Evolutionary conservation across 2,888 invertebrate genomes (phyloP).

Genomic region (Itoplectis maculator): DNA sequence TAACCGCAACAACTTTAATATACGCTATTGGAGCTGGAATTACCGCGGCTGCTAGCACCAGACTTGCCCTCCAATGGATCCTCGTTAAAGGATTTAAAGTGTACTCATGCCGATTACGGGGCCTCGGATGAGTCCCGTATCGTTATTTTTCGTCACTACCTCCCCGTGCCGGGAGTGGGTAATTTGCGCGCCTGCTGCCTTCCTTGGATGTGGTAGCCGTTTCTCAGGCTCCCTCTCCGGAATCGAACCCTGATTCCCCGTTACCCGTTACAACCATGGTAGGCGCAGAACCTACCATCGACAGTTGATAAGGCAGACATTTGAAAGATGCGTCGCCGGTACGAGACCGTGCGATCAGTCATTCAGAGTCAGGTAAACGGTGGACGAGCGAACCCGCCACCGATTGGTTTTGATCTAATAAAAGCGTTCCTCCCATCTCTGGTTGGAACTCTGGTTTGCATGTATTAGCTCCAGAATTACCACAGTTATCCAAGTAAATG

Average conservation of each 20-base stretch:
- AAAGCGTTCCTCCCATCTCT: slow-evolving; percentile 81
- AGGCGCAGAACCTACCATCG: slow-evolving; percentile 23
- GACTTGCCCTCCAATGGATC: slow-evolving; percentile 89
- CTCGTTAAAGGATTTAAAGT: slow-evolving; percentile 87
- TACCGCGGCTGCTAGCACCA: slow-evolving; percentile 91
- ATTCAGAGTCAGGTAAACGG: slow-evolving; percentile 84
- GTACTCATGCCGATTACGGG: slow-evolving; percentile 86
- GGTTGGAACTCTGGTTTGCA: slow-evolving; percentile 86
- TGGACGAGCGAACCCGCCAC: slow-evolving; percentile 86
- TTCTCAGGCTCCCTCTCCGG: slow-evolving; percentile 14
- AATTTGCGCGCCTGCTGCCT: slow-evolving; percentile 90
- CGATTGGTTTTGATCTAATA: slow-evolving; percentile 11
- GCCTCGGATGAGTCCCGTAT: slow-evolving; percentile 85
- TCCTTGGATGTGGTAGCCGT: slow-evolving; percentile 89
- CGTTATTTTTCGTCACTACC: slow-evolving; percentile 86
- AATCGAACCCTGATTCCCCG: slow-evolving; percentile 90
- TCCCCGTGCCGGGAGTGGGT: slow-evolving; percentile 87
- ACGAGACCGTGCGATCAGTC: slow-evolving; percentile 84
- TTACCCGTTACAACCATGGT: slow-evolving; percentile 88
- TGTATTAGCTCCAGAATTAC: slow-evolving; percentile 88
- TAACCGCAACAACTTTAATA: slow-evolving; percentile 90
- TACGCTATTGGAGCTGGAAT: slow-evolving; percentile 87
- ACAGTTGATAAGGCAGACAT: slow-evolving; percentile 83
- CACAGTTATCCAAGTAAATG: slow-evolving; percentile 66
- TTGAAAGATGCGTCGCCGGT: slow-evolving; percentile 88